Evolutionary conservation across 2,797 vertebrate genomes (phyloP).

Genomic region (Apodemus agrarius): DNA sequence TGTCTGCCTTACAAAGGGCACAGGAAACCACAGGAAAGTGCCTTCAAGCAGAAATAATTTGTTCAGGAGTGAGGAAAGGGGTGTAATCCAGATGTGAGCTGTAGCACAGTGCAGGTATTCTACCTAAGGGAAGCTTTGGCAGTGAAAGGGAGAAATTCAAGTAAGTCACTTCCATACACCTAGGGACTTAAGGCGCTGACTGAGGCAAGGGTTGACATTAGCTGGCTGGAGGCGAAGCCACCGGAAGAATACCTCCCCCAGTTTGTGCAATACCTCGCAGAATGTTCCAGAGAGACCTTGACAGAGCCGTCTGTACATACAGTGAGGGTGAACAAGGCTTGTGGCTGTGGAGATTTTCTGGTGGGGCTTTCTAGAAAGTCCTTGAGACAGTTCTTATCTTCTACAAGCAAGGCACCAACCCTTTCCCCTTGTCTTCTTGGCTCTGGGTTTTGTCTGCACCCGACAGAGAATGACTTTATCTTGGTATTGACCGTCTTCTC

Average conservation of each 20-base stretch:
- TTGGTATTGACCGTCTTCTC: neutral
- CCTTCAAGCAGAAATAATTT: neutral
- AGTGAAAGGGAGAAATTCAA: neutral
- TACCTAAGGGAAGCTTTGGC: neutral
- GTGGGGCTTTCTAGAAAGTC: neutral
- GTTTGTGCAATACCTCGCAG: neutral
- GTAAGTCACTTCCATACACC: neutral
- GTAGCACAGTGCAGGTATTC: neutral
- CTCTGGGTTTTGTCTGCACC: neutral
- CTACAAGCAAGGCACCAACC: neutral
- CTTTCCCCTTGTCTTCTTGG: neutral
- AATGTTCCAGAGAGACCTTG: neutral
- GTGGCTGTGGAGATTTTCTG: neutral
- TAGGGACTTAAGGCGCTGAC: neutral
- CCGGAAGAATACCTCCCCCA: neutral
- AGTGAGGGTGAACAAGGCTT: neutral
- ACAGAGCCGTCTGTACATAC: neutral
- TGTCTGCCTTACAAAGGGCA: neutral
- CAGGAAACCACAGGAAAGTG: neutral
- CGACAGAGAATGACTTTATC: neutral
- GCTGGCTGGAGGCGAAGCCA: neutral
- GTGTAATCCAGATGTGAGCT: neutral
- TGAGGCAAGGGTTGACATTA: neutral
- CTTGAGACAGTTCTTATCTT: neutral
- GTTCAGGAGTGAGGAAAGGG: neutral